phyloP scores from a whole-genome alignment of 1,140 invertebrate genomes.

The Tetramorium parvispinum region DNA sequence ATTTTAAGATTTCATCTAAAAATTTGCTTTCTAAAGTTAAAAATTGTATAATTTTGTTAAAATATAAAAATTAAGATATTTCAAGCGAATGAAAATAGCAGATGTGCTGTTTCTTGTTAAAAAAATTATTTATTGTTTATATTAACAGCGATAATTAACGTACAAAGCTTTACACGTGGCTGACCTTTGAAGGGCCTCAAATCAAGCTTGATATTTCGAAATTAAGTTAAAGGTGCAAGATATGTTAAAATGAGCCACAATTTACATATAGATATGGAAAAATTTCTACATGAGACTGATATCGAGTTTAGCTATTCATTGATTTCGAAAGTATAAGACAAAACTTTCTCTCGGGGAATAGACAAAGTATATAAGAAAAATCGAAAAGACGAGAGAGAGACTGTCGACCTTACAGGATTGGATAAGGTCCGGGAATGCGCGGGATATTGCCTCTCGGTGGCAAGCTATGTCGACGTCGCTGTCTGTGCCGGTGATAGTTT shows the following conservation, averaged over 20 bases:
- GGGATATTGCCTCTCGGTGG: constrained; percentile 46
- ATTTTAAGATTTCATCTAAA: background rate
- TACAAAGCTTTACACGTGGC: background rate
- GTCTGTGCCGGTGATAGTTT: constrained; percentile 25
- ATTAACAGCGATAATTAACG: background rate
- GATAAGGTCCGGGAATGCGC: constrained; percentile 46
- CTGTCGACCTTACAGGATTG: constrained; percentile 25
- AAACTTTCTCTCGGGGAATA: background rate
- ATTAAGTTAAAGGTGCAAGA: background rate
- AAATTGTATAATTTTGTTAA: background rate
- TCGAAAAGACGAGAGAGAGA: background rate
- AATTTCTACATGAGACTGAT: background rate
- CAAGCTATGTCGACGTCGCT: constrained; percentile 25
- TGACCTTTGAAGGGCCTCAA: background rate
- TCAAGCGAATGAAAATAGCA: background rate
- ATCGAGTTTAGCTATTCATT: constrained; percentile 33
- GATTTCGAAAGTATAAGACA: background rate
- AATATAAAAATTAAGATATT: background rate
- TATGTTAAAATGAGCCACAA: background rate
- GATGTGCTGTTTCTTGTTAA: background rate
- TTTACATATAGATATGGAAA: background rate
- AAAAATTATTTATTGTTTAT: background rate
- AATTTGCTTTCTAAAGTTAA: background rate
- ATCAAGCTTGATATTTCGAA: background rate
- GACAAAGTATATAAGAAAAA: constrained; percentile 7